A percentile compares a stretch with the other conserved stretches of the same genome.
Evolutionary conservation across 2,888 invertebrate species (phyloP).

Genomic region (Lithophane ornitopus): DNA sequence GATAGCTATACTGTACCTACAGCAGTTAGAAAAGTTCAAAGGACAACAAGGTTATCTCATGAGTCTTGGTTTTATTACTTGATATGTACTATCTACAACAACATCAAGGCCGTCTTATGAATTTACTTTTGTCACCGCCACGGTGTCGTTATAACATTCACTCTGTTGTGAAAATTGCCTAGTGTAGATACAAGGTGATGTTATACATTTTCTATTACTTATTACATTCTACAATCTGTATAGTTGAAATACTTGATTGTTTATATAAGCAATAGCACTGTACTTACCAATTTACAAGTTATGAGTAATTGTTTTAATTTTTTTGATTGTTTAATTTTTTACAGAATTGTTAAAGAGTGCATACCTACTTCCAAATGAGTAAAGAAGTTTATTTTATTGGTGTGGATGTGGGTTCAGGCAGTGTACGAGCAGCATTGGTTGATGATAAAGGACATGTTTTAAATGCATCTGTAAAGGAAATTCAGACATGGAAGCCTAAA

Average conservation of each 20-base stretch:
- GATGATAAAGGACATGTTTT: slow-evolving; percentile 92
- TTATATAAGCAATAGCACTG: background rate
- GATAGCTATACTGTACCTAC: background rate
- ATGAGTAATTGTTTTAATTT: background rate
- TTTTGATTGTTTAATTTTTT: background rate
- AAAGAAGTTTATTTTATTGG: slow-evolving; percentile 92
- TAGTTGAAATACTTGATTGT: background rate
- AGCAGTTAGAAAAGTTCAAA: slow-evolving; percentile 55
- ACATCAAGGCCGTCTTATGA: slow-evolving; percentile 58
- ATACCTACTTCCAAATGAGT: slow-evolving; percentile 64
- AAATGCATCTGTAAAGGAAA: slow-evolving; percentile 91
- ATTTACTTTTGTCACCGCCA: slow-evolving; percentile 27
- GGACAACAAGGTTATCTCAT: slow-evolving; percentile 61
- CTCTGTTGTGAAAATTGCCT: slow-evolving; percentile 11
- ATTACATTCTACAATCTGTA: background rate
- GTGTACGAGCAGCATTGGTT: slow-evolving; percentile 96
- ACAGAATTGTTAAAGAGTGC: background rate
- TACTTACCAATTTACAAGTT: background rate
- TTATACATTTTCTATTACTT: background rate
- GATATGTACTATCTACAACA: slow-evolving; percentile 41
- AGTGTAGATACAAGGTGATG: slow-evolving; percentile 19
- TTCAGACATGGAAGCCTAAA: slow-evolving; percentile 94
- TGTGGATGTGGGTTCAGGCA: slow-evolving; percentile 98
- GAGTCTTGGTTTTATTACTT: slow-evolving; percentile 45
- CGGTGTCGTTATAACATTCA: slow-evolving; percentile 33